These are phyloP conservation scores for Masticophis lateralis DNA, from an alignment of 2,797 vertebrate species.

Conservation along the genomic window DNA sequence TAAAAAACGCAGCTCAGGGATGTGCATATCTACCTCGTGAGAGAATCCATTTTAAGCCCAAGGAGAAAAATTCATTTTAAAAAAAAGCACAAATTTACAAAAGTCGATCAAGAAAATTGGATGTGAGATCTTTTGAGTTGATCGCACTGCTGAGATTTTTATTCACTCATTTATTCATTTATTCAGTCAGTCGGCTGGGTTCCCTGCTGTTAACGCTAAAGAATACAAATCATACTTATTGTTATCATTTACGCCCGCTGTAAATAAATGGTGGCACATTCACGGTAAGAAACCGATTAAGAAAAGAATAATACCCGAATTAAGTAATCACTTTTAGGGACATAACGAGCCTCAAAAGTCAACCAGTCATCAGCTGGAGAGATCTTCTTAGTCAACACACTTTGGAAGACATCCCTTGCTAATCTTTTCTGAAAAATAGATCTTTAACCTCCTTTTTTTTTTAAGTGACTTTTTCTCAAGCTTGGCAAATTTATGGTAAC, in stretches of 20 bases:
- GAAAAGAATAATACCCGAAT: not conserved
- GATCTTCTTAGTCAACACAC: not conserved
- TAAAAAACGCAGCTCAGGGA: not conserved
- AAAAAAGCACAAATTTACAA: not conserved
- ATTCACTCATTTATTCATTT: not conserved
- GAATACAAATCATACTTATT: not conserved
- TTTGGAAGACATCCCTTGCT: not conserved
- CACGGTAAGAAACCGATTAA: not conserved
- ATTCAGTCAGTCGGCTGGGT: not conserved
- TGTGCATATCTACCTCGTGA: not conserved
- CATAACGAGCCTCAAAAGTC: not conserved
- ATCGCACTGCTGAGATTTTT: not conserved
- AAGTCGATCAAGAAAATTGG: not conserved
- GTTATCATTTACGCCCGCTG: not conserved
- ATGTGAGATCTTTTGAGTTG: not conserved
- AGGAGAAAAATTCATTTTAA: not conserved
- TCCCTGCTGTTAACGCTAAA: not conserved
- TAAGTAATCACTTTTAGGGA: not conserved
- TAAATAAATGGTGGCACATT: not conserved
- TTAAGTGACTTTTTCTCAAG: not conserved
- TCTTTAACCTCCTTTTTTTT: not conserved
- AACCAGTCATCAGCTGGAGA: not conserved
- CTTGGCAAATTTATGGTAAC: not conserved
- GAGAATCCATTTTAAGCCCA: not conserved
- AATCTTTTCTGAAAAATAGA: not conserved